These are phyloP conservation scores for Protonibea diacanthus DNA, from an alignment of 2,797 vertebrate species.

Conservation along the genomic window DNA sequence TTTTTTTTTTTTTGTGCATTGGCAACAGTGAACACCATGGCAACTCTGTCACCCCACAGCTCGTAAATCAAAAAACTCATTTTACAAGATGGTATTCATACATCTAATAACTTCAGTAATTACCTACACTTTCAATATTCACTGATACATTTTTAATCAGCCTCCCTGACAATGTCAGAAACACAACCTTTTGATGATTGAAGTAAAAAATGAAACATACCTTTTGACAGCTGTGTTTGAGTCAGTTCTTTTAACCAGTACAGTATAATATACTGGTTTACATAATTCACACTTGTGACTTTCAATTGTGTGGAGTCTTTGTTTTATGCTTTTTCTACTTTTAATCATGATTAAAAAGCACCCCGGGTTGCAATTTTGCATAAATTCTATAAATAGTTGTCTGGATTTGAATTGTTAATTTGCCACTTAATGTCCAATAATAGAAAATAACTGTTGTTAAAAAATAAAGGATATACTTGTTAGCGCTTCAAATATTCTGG, in stretches of 20 bases:
- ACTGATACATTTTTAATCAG: conserved; percentile 23
- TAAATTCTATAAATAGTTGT: conserved; percentile 22
- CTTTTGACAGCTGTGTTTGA: conserved; percentile 13
- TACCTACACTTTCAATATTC: conserved; percentile 22
- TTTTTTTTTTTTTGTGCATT: not conserved
- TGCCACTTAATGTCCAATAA: not conserved
- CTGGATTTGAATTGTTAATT: not conserved
- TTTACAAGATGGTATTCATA: conserved; percentile 19
- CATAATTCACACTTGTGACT: not conserved
- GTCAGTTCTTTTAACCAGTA: conserved; percentile 10
- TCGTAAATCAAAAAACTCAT: conserved; percentile 45
- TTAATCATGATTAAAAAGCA: conserved; percentile 31
- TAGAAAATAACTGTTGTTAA: not conserved
- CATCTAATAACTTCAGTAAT: conserved; percentile 14
- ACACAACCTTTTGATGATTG: conserved; percentile 9
- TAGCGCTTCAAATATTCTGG: not conserved
- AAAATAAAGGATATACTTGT: not conserved
- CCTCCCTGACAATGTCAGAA: conserved; percentile 10
- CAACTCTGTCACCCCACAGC: not conserved
- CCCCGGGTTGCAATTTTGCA: conserved; percentile 1
- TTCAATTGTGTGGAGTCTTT: not conserved
- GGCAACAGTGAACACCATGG: not conserved
- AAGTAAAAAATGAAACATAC: not conserved
- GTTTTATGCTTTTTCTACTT: conserved; percentile 3
- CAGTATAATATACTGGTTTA: not conserved